A percentile compares a stretch with the other conserved stretches of the same genome.
These are phyloP conservation scores for Poecile atricapillus DNA, from an alignment of 2,113 vertebrate genomes.

Conservation along the genomic window DNA sequence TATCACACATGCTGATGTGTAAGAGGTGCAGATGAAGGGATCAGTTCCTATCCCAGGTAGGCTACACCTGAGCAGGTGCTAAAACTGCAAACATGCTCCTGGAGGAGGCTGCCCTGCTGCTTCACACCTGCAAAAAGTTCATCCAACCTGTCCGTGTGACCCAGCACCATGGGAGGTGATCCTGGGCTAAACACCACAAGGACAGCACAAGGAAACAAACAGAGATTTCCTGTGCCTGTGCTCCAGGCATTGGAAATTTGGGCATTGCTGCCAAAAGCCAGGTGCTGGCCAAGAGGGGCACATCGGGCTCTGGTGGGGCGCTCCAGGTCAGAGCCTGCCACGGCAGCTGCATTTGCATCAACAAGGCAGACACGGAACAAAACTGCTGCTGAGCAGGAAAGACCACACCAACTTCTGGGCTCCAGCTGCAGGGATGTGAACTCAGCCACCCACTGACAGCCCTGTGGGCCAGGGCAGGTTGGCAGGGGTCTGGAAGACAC, in stretches of 20 bases:
- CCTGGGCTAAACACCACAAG: neutral
- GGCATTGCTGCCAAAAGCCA: neutral
- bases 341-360: neutral
- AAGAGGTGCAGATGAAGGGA: neutral
- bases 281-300: neutral
- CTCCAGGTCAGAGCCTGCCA: neutral
- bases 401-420: accelerated
- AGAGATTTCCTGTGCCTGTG: neutral
- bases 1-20: neutral
- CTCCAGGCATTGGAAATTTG: accelerated
- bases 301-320: neutral
- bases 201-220: neutral
- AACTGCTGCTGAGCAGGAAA: neutral
- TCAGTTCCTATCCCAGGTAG: neutral
- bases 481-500: neutral
- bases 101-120: neutral
- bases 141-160: neutral
- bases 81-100: accelerated
- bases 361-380: neutral
- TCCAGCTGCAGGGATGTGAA: neutral
- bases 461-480: neutral
- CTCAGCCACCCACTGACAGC: neutral
- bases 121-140: neutral
- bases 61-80: neutral
- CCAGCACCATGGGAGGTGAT: neutral